Evolutionary conservation across 2,797 vertebrate species (phyloP).

Genomic region (Muscicapa striata): DNA sequence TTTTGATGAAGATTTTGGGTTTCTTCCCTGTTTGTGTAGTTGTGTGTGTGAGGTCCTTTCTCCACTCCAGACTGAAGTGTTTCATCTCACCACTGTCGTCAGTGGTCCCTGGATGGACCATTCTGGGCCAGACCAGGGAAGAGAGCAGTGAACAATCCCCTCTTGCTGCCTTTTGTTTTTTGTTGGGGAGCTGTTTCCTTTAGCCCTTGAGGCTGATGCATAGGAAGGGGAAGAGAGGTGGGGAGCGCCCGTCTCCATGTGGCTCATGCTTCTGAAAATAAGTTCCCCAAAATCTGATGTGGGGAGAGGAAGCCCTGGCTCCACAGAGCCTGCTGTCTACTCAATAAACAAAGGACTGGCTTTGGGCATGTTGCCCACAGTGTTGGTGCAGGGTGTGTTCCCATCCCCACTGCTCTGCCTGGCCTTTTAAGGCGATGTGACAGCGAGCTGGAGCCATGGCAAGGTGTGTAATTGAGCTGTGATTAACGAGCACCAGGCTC

Average conservation of each 20-base stretch:
- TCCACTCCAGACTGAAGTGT: neutral
- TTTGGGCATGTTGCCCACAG: conserved; percentile 52
- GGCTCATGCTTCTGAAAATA: conserved; percentile 29
- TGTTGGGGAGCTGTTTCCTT: conserved; percentile 30
- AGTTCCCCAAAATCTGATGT: conserved; percentile 55
- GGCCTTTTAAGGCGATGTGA: conserved; percentile 67
- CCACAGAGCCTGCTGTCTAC: conserved; percentile 56
- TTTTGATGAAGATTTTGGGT: neutral
- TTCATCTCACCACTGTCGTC: neutral
- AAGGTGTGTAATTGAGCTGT: conserved; percentile 38
- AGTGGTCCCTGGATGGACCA: neutral
- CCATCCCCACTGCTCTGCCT: conserved; percentile 50
- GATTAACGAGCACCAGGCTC: conserved; percentile 49
- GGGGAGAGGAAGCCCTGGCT: conserved; percentile 66
- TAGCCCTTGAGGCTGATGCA: conserved; percentile 20
- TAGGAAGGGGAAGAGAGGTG: conserved; percentile 58
- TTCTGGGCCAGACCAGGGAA: neutral
- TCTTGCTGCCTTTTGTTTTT: conserved; percentile 42
- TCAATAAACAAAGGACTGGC: conserved; percentile 60
- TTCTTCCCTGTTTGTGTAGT: neutral
- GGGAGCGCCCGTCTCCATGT: neutral
- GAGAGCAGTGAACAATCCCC: neutral
- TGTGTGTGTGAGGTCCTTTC: neutral
- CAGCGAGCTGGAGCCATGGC: conserved; percentile 25
- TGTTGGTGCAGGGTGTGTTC: conserved; percentile 62